These are phyloP conservation scores for Drosophila stalkeri DNA, from an alignment of 2,888 invertebrate genomes.

Conservation along the genomic window DNA sequence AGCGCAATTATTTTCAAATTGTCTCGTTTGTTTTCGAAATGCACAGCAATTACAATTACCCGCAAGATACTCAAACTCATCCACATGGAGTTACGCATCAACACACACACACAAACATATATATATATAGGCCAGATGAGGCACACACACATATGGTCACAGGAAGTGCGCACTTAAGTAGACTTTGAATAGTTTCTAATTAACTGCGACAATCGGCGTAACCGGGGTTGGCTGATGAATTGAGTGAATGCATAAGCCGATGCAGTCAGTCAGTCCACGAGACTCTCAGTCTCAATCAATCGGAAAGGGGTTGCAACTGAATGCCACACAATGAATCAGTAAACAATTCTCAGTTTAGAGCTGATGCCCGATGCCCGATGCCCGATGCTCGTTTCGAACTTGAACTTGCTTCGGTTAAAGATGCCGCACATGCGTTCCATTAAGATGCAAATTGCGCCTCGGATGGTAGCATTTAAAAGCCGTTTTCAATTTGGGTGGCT, in stretches of 20 bases:
- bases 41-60: constrained; percentile 73
- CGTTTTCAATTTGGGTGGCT: constrained; percentile 70
- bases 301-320: constrained; percentile 19
- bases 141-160: constrained; percentile 35
- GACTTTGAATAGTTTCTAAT: constrained; percentile 79
- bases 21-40: constrained; percentile 74
- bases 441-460: constrained; percentile 59
- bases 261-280: not conserved
- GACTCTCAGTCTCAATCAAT: constrained; percentile 5
- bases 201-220: constrained; percentile 72
- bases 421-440: constrained; percentile 23
- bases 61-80: constrained; percentile 58
- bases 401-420: constrained; percentile 3
- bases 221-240: constrained; percentile 60
- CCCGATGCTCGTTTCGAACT: not conserved
- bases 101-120: constrained; percentile 58
- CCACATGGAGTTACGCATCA: constrained; percentile 70
- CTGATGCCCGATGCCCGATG: not conserved
- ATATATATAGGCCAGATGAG: constrained; percentile 30
- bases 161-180: constrained; percentile 78
- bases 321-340: constrained; percentile 10
- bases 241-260: constrained; percentile 37
- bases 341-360: not conserved
- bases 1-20: constrained; percentile 78
- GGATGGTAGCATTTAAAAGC: constrained; percentile 42